Evolutionary conservation across 2,797 vertebrate species (phyloP).

Genomic region (Sorex maritimensis): DNA sequence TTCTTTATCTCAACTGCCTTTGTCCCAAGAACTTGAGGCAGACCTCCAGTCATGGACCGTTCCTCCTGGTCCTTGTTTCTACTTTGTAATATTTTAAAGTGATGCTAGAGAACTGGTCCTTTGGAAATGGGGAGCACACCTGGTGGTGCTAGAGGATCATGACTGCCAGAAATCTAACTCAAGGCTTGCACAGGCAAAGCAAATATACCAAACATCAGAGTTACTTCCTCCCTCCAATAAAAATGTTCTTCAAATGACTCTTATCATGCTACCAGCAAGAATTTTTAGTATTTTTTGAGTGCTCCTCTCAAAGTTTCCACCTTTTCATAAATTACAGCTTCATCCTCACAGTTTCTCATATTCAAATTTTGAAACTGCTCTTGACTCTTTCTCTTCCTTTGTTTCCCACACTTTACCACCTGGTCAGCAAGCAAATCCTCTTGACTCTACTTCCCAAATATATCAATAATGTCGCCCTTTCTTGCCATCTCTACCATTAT

Average conservation of each 20-base stretch:
- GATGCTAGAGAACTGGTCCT: not conserved
- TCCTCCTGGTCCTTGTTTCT: too few species aligned
- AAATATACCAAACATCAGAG: too few species aligned
- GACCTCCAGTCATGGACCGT: too few species aligned
- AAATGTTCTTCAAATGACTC: not conserved
- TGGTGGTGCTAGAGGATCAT: too few species aligned
- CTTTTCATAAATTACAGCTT: not conserved
- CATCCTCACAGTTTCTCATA: not conserved
- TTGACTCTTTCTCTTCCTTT: not conserved
- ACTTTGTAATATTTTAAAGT: not conserved
- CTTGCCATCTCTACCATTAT: not conserved
- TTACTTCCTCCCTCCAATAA: not conserved
- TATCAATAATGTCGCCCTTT: not conserved
- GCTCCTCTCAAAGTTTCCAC: not conserved
- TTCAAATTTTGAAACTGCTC: not conserved
- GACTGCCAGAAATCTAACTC: too few species aligned
- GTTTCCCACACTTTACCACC: not conserved
- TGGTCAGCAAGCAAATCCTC: not conserved
- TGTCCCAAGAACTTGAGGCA: too few species aligned
- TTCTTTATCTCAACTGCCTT: too few species aligned
- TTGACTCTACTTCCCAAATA: not conserved
- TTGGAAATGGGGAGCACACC: too few species aligned
- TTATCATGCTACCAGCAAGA: not conserved
- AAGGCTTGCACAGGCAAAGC: too few species aligned
- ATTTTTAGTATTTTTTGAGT: not conserved